These are phyloP conservation scores for Diogma glabrata DNA, from an alignment of 2,888 invertebrate genomes.

Conservation along the genomic window DNA sequence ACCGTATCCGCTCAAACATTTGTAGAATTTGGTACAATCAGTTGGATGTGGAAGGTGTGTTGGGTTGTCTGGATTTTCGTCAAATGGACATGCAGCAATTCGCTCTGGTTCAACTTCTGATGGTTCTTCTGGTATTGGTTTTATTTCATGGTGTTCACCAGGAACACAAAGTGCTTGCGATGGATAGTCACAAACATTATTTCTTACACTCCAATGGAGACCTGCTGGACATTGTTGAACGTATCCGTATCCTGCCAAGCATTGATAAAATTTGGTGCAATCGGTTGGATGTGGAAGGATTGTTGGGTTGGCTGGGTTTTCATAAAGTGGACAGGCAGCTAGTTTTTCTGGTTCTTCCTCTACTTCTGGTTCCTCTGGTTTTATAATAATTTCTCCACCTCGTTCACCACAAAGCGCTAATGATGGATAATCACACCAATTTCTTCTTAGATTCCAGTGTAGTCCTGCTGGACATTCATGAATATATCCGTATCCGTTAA, in stretches of 20 bases:
- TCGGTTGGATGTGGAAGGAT: not conserved
- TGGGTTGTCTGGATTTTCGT: constrained; percentile 3
- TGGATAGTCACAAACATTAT: constrained; percentile 1
- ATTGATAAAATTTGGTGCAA: not conserved
- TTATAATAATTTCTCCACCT: too few species aligned
- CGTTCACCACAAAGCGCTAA: too few species aligned
- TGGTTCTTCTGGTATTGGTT: not conserved
- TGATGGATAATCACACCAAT: constrained; percentile 9
- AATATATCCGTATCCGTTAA: constrained; percentile 10
- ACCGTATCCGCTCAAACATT: not conserved
- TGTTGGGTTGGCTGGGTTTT: not conserved
- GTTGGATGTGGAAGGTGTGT: not conserved
- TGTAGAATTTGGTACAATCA: not conserved
- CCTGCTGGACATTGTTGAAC: not conserved
- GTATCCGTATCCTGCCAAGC: not conserved
- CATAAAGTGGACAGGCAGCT: not conserved
- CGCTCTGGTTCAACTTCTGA: too few species aligned
- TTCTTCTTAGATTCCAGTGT: constrained; percentile 11
- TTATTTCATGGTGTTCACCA: too few species aligned
- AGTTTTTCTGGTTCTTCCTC: not conserved
- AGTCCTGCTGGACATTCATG: constrained; percentile 12
- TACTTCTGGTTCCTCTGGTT: not conserved
- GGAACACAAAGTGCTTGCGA: not conserved
- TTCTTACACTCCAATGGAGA: constrained; percentile 2
- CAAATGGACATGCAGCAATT: not conserved